phyloP scores from a whole-genome alignment of 1,140 invertebrate species.

The Lordiphosa clarofinis region DNA sequence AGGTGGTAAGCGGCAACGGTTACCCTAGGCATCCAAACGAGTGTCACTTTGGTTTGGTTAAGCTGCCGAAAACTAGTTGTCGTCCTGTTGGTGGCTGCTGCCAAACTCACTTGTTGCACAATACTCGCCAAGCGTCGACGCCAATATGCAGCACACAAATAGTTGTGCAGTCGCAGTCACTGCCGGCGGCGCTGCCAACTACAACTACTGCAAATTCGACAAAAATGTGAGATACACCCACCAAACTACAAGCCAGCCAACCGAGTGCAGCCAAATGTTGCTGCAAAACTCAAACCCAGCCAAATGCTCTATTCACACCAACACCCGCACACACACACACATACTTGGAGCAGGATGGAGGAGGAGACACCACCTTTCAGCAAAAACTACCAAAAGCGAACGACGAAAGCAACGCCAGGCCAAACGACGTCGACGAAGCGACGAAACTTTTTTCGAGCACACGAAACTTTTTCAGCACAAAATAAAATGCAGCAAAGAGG shows the following conservation, averaged over 20 bases:
- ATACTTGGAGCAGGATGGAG: background rate
- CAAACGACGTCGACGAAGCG: conserved; percentile 72
- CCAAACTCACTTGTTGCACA: conserved; percentile 80
- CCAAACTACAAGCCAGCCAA: conserved; percentile 68
- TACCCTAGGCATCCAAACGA: conserved; percentile 6
- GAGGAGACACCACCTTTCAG: conserved; percentile 34
- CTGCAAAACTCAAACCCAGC: conserved; percentile 68
- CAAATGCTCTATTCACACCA: conserved; percentile 57
- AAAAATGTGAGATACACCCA: conserved; percentile 76
- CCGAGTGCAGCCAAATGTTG: conserved; percentile 75
- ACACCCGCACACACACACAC: conserved; percentile 19
- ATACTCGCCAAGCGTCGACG: conserved; percentile 62
- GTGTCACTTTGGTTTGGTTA: conserved; percentile 22
- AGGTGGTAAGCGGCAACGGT: background rate
- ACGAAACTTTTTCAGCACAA: conserved; percentile 79
- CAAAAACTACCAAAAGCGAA: conserved; percentile 62
- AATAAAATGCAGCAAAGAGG: conserved; percentile 72
- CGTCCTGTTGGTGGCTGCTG: conserved; percentile 78
- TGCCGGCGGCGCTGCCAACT: conserved; percentile 27
- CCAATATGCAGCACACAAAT: conserved; percentile 54
- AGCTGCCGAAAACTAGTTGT: conserved; percentile 72
- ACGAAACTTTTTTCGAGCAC: conserved; percentile 79
- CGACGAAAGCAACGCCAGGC: conserved; percentile 18
- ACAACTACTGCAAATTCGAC: conserved; percentile 61
- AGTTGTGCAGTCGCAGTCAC: conserved; percentile 55